Conservation (phyloP, 2,888 invertebrate genomes). For the Eupithecia centaureata region DNA sequence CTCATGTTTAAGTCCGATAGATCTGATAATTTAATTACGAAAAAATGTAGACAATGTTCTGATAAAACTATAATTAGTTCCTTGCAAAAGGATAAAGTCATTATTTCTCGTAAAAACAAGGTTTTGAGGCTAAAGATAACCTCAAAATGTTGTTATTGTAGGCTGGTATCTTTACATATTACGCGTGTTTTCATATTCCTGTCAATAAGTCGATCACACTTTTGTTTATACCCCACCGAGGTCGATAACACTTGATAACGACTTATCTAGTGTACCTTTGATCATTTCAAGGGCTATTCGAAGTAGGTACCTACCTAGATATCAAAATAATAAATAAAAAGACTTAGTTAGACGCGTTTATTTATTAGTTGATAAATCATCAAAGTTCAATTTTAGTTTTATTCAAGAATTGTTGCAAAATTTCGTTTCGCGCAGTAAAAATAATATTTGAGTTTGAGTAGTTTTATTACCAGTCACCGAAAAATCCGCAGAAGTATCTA, state of each 20-base stretch:
- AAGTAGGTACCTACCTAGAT: slow-evolving; percentile 1
- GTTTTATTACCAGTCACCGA: neutral
- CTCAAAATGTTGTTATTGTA: slow-evolving; percentile 15
- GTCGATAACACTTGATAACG: slow-evolving; percentile 15
- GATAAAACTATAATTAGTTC: neutral
- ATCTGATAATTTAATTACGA: neutral
- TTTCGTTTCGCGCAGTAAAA: neutral
- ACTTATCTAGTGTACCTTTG: slow-evolving; percentile 24
- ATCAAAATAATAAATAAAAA: slow-evolving; percentile 2
- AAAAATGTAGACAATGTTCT: no score
- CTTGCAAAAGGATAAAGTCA: neutral
- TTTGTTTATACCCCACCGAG: slow-evolving; percentile 24
- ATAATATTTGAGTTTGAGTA: neutral
- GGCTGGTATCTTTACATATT: slow-evolving; percentile 5
- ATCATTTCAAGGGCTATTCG: slow-evolving; percentile 47
- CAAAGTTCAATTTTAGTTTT: neutral
- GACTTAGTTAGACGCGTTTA: neutral
- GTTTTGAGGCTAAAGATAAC: slow-evolving; percentile 11
- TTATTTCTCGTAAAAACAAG: slow-evolving; percentile 4
- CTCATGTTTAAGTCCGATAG: neutral
- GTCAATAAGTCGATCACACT: slow-evolving; percentile 26
- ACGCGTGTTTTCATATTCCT: slow-evolving; percentile 16
- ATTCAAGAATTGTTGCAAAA: neutral
- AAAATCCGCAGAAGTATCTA: neutral
- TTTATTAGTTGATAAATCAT: neutral